phyloP scores from a whole-genome alignment of 2,888 invertebrate genomes.

The Tetragnatha montana region DNA sequence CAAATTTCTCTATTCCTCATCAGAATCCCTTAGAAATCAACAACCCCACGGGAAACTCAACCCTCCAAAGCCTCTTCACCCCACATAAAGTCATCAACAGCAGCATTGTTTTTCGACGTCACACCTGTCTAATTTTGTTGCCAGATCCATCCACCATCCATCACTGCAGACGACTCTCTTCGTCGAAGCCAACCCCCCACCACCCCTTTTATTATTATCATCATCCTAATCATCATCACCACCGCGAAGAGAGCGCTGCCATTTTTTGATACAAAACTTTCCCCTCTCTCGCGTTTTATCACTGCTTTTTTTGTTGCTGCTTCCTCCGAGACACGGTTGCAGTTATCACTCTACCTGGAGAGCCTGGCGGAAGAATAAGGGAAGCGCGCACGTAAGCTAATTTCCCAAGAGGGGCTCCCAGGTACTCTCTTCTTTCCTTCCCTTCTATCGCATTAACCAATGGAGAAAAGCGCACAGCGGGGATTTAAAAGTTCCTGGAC shows the following conservation, averaged over 20 bases:
- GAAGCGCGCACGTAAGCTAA: constrained; percentile 61
- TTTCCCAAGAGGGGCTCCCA: constrained; percentile 46
- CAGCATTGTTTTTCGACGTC: neutral
- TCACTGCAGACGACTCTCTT: neutral
- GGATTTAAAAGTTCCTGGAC: constrained; percentile 31
- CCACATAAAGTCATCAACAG: neutral
- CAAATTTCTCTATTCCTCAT: no score
- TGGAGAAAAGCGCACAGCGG: constrained; percentile 22
- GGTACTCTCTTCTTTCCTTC: constrained; percentile 17
- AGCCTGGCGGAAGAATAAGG: constrained; percentile 8
- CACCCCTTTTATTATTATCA: neutral
- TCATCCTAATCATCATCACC: neutral
- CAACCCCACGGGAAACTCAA: neutral
- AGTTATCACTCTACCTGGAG: constrained; percentile 31
- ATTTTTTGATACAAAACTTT: neutral
- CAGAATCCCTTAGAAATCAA: neutral
- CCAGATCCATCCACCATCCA: neutral
- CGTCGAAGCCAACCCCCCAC: neutral
- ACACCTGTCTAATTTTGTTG: neutral
- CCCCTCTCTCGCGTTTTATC: neutral
- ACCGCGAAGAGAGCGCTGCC: neutral
- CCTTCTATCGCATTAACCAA: constrained; percentile 31
- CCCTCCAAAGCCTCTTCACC: neutral
- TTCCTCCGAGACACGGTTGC: neutral
- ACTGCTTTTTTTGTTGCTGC: neutral